A percentile compares a stretch with the other conserved stretches of the same genome.
Evolutionary conservation across 2,113 vertebrate genomes (phyloP).

Genomic region (Triplophysa rosa): DNA sequence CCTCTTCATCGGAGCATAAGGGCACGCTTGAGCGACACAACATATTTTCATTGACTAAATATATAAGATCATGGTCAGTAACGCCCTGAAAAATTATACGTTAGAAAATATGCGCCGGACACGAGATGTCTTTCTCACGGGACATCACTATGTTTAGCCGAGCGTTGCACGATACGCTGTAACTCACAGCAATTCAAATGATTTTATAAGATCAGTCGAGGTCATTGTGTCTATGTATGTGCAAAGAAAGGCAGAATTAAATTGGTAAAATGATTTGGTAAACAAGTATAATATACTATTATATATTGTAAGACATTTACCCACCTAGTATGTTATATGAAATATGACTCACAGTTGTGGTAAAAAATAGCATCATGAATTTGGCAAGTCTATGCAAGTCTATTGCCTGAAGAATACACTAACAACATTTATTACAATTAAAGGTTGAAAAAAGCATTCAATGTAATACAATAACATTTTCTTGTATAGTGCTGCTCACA

Average conservation of each 20-base stretch:
- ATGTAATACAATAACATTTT: background rate
- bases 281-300: too few relatives aligned
- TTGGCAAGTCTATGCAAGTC: background rate
- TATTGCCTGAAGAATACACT: background rate
- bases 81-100: conserved; percentile 74
- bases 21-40: conserved; percentile 55
- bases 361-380: background rate
- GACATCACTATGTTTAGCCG: background rate
- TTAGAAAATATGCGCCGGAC: conserved; percentile 52
- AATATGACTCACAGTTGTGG: background rate
- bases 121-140: conserved; percentile 30
- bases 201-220: background rate
- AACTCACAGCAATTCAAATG: background rate
- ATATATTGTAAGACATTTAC: background rate
- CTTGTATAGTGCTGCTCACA: background rate
- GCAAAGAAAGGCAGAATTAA: background rate
- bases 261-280: background rate
- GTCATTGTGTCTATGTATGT: background rate
- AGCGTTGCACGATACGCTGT: background rate
- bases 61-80: conserved; percentile 65
- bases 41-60: conserved; percentile 70
- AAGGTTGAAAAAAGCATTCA: background rate
- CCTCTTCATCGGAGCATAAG: conserved; percentile 62
- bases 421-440: background rate
- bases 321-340: background rate